phyloP scores from a whole-genome alignment of 2,888 invertebrate species.

The Stenichneumon culpator region DNA sequence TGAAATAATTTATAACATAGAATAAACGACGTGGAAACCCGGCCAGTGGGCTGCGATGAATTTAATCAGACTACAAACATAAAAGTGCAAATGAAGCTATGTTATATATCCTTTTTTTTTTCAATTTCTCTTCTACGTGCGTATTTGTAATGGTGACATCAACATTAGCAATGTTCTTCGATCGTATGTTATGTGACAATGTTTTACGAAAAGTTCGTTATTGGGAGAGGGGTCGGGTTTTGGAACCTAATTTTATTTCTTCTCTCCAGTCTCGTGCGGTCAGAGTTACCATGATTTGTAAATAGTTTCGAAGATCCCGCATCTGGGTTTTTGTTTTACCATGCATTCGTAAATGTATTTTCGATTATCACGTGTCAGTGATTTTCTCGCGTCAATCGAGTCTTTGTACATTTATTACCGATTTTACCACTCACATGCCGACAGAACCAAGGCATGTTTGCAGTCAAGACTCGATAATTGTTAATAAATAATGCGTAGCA shows the following conservation, averaged over 20 bases:
- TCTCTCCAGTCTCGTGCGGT: constrained; percentile 7
- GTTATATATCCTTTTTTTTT: background rate
- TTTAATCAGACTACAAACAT: constrained; percentile 79
- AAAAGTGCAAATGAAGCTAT: constrained; percentile 81
- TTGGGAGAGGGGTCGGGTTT: background rate
- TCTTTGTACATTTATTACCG: background rate
- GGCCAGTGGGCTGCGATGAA: constrained; percentile 77
- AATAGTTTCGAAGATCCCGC: background rate
- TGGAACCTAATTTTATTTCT: constrained; percentile 2
- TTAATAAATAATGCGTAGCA: constrained; percentile 37
- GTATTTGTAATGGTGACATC: constrained; percentile 39
- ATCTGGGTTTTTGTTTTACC: background rate
- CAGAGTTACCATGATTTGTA: constrained; percentile 2
- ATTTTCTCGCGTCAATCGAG: background rate
- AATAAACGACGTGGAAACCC: constrained; percentile 11
- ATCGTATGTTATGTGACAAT: background rate
- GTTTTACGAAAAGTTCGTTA: background rate
- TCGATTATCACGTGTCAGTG: background rate
- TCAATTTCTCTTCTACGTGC: constrained; percentile 61
- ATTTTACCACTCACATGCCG: constrained; percentile 55
- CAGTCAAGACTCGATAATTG: constrained; percentile 23
- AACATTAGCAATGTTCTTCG: constrained; percentile 24
- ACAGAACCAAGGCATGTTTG: constrained; percentile 47
- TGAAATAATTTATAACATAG: background rate
- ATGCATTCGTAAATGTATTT: constrained; percentile 23